These are phyloP conservation scores for Heliopora coerulea DNA, from an alignment of 92 coral and sea anemone species.

Conservation along the genomic window DNA sequence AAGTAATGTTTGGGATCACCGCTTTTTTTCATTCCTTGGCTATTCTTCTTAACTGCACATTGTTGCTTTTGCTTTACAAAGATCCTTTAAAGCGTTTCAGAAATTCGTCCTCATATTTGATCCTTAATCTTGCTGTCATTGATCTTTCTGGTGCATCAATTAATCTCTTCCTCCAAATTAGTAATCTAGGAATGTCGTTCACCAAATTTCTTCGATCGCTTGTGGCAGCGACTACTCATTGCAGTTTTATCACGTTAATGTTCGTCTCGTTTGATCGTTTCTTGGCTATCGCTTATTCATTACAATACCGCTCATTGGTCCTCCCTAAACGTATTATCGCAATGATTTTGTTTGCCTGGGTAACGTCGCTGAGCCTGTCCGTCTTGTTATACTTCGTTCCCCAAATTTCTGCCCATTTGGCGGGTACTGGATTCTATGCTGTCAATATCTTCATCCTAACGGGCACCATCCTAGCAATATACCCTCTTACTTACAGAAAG, in stretches of 20 bases:
- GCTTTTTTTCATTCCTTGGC: constrained; percentile 4
- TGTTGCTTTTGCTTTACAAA: constrained; percentile 25
- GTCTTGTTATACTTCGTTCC: background rate
- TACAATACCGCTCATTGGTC: background rate
- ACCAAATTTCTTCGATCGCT: constrained; percentile 19
- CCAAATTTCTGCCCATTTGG: background rate
- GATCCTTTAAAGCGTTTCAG: constrained; percentile 35
- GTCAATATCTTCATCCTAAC: constrained; percentile 4
- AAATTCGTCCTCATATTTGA: constrained; percentile 15
- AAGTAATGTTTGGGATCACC: background rate
- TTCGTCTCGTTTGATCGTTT: constrained; percentile 19
- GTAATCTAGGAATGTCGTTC: background rate
- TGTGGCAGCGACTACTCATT: constrained; percentile 13
- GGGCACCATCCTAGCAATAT: constrained; percentile 3
- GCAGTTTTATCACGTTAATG: constrained; percentile 18
- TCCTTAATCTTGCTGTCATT: constrained; percentile 13
- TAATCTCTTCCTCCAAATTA: background rate
- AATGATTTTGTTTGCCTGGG: background rate
- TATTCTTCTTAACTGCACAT: constrained; percentile 21
- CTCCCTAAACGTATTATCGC: background rate
- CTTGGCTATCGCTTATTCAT: constrained; percentile 11
- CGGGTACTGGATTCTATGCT: constrained; percentile 6
- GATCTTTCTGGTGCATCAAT: constrained; percentile 22
- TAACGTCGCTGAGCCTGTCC: background rate
- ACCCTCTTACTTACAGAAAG: constrained; percentile 12